Evolutionary conservation across 2,797 vertebrate genomes (phyloP), one percentile per base, ranked within the genome.

Genomic region (Phoeniculus purpureus): DNA sequence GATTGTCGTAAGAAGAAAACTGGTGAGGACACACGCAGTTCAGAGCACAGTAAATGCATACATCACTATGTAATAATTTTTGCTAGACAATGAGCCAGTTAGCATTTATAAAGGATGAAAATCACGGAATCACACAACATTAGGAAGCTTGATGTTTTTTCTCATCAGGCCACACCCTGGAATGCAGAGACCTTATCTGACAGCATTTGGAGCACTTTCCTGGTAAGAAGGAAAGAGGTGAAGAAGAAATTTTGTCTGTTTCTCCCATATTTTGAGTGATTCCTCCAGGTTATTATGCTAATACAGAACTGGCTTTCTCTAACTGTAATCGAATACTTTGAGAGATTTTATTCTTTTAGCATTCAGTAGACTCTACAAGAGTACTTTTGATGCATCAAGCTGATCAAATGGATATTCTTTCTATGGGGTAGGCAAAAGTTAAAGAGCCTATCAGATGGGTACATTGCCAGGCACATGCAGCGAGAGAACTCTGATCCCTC

Each of bases 131-230:
- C 37, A 37, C 37, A 37, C 37, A 37, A 37, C 37, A 37, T 37
- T 78, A 14, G 54, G 7, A 37, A n/a, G 51, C 11, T 37, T 47
- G 3, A 2, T 75, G 26, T 2, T 47, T 74, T 87, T 66, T 6
- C n/a, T 5, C 9, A 29, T 32, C 12, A 58, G 12, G 6, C 6
- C 6, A 8, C 5, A 12, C 21, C 5, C 0, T 56, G 15, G 14
- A 72, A 75, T 22, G 17, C 3, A 56, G 10, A 22, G 1, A 6
- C 23, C 18, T 85, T 56, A 79, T 58, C 5, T 21, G 5, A 52
- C 6, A 60, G 11, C 3, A 47, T 5, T 7, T 61, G 27, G 19
- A 65, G 0, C 1, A 2, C 9, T 47, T 66, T 29, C 12, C 6
- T 11, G 3, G n/a, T 32, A 85, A 59, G 17, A 31, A 2, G 4